Base-by-base conservation (phyloP, 2,797 vertebrate species). In the Karalla daura region DNA sequence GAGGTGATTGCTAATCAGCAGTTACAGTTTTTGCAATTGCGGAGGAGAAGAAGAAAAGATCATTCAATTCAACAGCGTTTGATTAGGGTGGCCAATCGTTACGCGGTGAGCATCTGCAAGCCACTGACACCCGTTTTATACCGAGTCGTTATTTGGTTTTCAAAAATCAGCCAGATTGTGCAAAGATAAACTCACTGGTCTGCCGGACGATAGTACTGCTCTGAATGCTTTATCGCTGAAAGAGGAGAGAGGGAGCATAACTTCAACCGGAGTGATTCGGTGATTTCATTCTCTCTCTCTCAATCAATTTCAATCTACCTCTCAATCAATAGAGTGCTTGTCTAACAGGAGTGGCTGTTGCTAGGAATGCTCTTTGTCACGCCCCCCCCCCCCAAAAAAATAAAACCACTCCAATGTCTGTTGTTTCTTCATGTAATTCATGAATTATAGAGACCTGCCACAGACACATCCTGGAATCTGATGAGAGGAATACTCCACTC, bases 221-320 rank as follows among this genome's bases (percentile, higher is more conserved):
- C 32, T 18, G 41, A 79, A 73, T 56, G 23, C 37, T 70, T 81
- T 44, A 50, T 47, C 44, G 44, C 2, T 63, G 59, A 67, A 76
- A 76, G 35, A 56, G 10, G 18, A 37, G 59, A 40, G 39, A 1
- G 44, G 46, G 45, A 6, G 45, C 47, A 61, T 62, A 4, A 72
- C 72, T 78, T 76, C 55, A 64, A 67, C 46, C 66, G 49, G 58
- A 83, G 63, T 69, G 64, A 82, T 65, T 77, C 77, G 73, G 63
- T 63, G 61, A 86, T 83, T 81, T 86, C 68, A n/a, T n/a, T 51
- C 49, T 41, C 63, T 55, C 41, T 23, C 14, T 69, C 63, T 56
- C 77, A 83, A 76, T 87, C 83, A 85, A 86, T 84, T 84, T 58
- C 79, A 84, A 86, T 84, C 79, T 79, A 44, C 52, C 39, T 69